Percentiles rank a stretch among this genome's conserved stretches.
Conservation (phyloP, 1,140 invertebrate genomes). For the Hetaerina americana region DNA sequence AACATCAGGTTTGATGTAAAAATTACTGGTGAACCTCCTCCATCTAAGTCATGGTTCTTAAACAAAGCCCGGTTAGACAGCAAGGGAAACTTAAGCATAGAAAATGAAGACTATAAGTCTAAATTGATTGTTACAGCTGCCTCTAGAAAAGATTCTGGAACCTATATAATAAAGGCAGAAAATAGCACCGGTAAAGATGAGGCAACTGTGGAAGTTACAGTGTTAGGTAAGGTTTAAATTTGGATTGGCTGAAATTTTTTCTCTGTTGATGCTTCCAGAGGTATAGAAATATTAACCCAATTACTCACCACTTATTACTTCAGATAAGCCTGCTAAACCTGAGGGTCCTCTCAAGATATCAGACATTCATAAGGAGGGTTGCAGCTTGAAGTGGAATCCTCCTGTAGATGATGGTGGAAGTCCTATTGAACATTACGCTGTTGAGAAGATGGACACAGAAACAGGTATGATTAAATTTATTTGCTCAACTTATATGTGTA, state of each 20-base stretch:
- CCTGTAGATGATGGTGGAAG: slow-evolving; percentile 83
- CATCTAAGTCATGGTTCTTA: slow-evolving; percentile 69
- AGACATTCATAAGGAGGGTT: slow-evolving; percentile 88
- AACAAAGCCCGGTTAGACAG: slow-evolving; percentile 60
- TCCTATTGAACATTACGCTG: slow-evolving; percentile 80
- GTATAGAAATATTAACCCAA: neutral
- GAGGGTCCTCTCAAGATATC: slow-evolving; percentile 83
- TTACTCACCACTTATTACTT: neutral
- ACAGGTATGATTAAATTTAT: too few relatives aligned
- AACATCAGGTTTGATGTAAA: slow-evolving; percentile 75
- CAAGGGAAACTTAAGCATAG: slow-evolving; percentile 57
- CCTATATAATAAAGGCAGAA: slow-evolving; percentile 75
- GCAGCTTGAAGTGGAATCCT: slow-evolving; percentile 85
- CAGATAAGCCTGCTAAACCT: slow-evolving; percentile 74
- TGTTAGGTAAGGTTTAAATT: slow-evolving; percentile 41
- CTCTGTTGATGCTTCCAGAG: neutral
- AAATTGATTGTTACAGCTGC: slow-evolving; percentile 64
- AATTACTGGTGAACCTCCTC: slow-evolving; percentile 78
- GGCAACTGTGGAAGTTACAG: slow-evolving; percentile 73
- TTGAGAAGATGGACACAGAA: slow-evolving; percentile 81
- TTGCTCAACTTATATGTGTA: too few relatives aligned
- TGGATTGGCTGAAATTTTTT: neutral
- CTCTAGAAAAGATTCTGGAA: slow-evolving; percentile 69
- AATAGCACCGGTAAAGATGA: slow-evolving; percentile 86
- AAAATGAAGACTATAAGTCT: slow-evolving; percentile 72